These are phyloP conservation scores for Acanthurus leucopareius DNA, from an alignment of 2,797 vertebrate species.

Conservation along the genomic window DNA sequence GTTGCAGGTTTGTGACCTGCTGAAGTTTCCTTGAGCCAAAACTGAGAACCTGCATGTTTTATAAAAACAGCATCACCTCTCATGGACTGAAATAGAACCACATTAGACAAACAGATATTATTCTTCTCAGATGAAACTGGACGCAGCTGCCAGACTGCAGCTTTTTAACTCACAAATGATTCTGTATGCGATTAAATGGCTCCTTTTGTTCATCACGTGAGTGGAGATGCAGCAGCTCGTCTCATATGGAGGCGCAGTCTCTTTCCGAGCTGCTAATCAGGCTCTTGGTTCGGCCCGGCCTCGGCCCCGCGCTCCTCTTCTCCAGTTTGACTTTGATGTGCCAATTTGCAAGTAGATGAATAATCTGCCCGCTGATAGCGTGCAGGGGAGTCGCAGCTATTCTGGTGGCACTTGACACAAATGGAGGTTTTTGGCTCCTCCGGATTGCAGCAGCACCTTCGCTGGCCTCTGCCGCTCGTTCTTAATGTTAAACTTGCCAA, in stretches of 20 bases:
- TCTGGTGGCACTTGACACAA: conserved; percentile 80
- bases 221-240: conserved; percentile 5
- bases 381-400: conserved; percentile 84
- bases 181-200: not conserved
- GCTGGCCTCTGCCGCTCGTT: conserved; percentile 78
- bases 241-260: conserved; percentile 38
- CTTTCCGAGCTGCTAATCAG: conserved; percentile 44
- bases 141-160: not conserved
- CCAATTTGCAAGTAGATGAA: conserved; percentile 91
- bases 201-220: conserved; percentile 24
- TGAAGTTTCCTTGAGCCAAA: not conserved
- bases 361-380: conserved; percentile 86
- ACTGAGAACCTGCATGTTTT: not conserved
- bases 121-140: not conserved
- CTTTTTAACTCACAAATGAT: conserved; percentile 1
- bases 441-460: conserved; percentile 71
- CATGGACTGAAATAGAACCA: not conserved
- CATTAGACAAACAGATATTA: not conserved
- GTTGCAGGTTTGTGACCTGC: not conserved
- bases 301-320: conserved; percentile 67
- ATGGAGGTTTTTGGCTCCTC: conserved; percentile 78
- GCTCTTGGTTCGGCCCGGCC: conserved; percentile 47
- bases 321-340: conserved; percentile 88
- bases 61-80: not conserved
- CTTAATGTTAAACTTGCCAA: conserved; percentile 85